Evolutionary conservation across 35 echinoderm and acorn worm species (phyloP), one percentile per base, ranked within the genome.

Genomic region (Strongylocentrotus purpuratus): DNA sequence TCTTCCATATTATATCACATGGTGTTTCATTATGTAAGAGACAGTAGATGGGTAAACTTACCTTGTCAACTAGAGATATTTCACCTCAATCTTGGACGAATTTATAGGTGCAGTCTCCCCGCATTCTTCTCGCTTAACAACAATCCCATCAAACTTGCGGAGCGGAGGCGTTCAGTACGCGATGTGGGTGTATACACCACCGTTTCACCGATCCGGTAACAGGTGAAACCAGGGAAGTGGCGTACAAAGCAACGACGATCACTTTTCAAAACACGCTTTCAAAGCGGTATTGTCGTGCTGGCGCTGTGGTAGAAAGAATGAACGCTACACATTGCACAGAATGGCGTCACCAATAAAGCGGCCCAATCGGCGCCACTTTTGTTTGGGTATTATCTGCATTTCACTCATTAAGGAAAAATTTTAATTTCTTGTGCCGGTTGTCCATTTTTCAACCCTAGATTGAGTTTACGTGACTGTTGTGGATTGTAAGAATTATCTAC

Each of bases 201-300:
- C 50, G 50, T 14, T 55, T 55, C 50, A 28, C 65, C n/a, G 18
- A 28, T 78, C 65, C 65, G 65, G 20, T 8, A 78, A 78, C 65
- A 4, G 65, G 65, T 78, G 65, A 78, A 78, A 78, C 65, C 65
- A 78, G 65, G 65, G 22, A 78, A 78, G 65, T 78, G 65, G 65
- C 65, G 65, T 78, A 5, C 61, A 70, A 70, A 70, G 61, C 61
- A 70, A 78, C 65, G 65, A n/a, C 65, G 22, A 89, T 31, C 87
- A 89, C 32, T 45, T 89, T 89, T 89, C 87, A 89, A 89, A 89
- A 89, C 87, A 89, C 33, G 33, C 85, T 86, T 89, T 89, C 33
- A 89, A 46, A 15, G 32, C 32, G 87, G 45, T 33, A 15, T 46
- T 25, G 15, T 9, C 87, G 87, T 18, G 87, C 87, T 89, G 87